Conservation (phyloP, 2,888 invertebrate species). For the Meandrusa payeni region DNA sequence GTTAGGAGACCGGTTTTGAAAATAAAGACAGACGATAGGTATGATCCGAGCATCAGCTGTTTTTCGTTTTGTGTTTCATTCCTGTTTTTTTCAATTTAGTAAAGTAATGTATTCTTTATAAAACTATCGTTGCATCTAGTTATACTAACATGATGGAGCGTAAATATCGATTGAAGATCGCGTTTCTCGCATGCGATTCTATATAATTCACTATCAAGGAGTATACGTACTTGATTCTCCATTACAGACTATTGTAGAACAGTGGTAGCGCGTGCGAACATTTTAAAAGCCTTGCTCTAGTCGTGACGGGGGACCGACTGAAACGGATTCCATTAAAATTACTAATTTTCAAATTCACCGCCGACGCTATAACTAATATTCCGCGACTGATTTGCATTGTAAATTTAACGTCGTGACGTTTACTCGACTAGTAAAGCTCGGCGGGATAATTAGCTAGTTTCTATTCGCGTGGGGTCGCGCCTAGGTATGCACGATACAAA, state of each 20-base stretch:
- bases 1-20: no score
- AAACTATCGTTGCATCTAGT: no score
- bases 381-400: conserved; percentile 78
- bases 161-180: conserved; percentile 63
- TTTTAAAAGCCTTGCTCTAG: conserved; percentile 63
- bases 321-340: conserved; percentile 76
- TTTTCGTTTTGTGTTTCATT: no score
- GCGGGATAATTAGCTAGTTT: conserved; percentile 77
- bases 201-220: conserved; percentile 32
- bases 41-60: no score
- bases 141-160: no score
- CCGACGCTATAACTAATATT: conserved; percentile 77
- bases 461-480: conserved; percentile 65
- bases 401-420: conserved; percentile 74
- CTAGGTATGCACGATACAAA: no score
- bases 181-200: conserved; percentile 54
- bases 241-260: conserved; percentile 51
- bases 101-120: no score
- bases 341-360: conserved; percentile 76
- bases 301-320: conserved; percentile 74
- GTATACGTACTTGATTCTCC: conserved; percentile 75
- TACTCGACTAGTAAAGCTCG: conserved; percentile 69
- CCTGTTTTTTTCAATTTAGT: no score
- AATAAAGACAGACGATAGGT: no score
- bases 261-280: conserved; percentile 50